Conservation (phyloP, 2,888 invertebrate species). For the Mythimna albipuncta region DNA sequence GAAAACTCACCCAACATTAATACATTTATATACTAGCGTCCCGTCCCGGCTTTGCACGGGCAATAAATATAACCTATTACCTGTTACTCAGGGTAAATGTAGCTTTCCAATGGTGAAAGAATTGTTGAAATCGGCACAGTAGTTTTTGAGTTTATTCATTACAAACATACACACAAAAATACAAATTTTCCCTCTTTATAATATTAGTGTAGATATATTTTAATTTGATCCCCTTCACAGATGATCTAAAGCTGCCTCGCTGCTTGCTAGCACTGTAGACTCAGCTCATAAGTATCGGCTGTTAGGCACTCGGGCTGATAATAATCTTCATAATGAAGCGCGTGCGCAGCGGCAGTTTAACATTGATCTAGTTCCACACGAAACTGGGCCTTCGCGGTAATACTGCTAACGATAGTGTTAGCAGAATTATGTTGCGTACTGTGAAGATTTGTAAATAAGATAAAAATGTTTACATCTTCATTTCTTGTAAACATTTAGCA, state of each 20-base stretch:
- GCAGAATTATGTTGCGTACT: neutral
- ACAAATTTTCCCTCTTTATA: no score
- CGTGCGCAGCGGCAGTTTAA: slow-evolving; percentile 48
- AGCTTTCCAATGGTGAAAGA: no score
- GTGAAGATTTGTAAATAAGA: neutral
- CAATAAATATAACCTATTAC: no score
- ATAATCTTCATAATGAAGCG: slow-evolving; percentile 60
- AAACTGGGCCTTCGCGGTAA: slow-evolving; percentile 41
- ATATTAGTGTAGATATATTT: no score
- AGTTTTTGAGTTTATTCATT: no score
- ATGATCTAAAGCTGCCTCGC: neutral
- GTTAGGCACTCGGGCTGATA: slow-evolving; percentile 36
- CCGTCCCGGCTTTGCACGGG: no score
- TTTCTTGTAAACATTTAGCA: neutral
- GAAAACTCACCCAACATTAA: no score
- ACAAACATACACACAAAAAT: no score
- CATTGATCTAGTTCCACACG: slow-evolving; percentile 44
- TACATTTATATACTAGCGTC: no score
- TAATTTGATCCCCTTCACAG: neutral
- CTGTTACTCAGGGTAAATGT: no score
- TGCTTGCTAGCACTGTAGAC: neutral
- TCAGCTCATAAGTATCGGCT: neutral
- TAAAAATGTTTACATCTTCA: neutral
- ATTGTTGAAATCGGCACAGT: no score
- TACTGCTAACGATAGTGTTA: slow-evolving; percentile 35